A percentile compares a stretch with the other conserved stretches of the same genome.
These are phyloP conservation scores for Amphipyra berbera DNA, from an alignment of 2,888 invertebrate species.

Conservation along the genomic window DNA sequence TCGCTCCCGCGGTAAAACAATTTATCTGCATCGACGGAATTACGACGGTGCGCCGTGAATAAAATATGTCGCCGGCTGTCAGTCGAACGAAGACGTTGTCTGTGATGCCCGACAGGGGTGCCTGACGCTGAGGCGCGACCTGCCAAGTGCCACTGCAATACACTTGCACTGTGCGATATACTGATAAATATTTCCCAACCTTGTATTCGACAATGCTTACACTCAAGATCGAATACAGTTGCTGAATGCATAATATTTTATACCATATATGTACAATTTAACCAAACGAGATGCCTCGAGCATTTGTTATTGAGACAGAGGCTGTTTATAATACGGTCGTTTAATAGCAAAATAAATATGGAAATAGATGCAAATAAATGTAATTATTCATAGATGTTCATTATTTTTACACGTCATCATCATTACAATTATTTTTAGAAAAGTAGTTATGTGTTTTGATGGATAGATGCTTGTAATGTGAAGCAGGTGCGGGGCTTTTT, in stretches of 20 bases:
- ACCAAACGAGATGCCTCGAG: not conserved
- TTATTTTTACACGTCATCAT: no score
- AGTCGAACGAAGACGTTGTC: conserved; percentile 80
- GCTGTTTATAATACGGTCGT: not conserved
- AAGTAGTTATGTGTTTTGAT: no score
- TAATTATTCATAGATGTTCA: not conserved
- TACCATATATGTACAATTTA: conserved; percentile 15
- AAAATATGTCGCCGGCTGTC: conserved; percentile 89
- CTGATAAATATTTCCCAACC: conserved; percentile 35
- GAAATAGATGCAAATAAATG: not conserved
- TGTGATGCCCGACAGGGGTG: conserved; percentile 72
- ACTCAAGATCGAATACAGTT: conserved; percentile 24
- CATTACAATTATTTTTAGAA: no score
- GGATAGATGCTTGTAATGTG: no score
- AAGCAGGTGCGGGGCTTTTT: no score
- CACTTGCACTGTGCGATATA: conserved; percentile 16
- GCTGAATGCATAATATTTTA: conserved; percentile 21
- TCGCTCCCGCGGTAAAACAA: conserved; percentile 87
- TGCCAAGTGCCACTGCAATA: conserved; percentile 28
- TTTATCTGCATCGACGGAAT: conserved; percentile 90
- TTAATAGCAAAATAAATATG: not conserved
- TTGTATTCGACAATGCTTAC: conserved; percentile 24
- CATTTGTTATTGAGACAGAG: conserved; percentile 11
- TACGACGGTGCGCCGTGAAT: conserved; percentile 87
- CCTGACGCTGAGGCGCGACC: conserved; percentile 36